Evolutionary conservation across 2,797 vertebrate genomes (phyloP), one percentile per base, ranked within the genome.

Genomic region (Triplophysa yarkandensis): DNA sequence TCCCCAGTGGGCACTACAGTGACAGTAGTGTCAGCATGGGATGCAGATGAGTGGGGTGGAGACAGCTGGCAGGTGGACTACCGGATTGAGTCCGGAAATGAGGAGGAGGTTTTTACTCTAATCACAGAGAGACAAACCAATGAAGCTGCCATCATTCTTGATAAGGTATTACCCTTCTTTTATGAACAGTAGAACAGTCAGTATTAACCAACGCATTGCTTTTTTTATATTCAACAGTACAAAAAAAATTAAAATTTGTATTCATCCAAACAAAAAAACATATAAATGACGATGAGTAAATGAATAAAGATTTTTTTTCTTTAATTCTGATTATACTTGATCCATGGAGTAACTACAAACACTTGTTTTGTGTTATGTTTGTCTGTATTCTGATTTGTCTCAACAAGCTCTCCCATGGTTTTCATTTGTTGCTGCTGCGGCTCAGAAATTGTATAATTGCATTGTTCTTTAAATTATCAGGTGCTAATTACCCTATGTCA

Each of bases 21-120:
- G 17, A 82, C 89, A 71, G 82, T 88, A 2, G 83, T 88, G 65
- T 80, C 68, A 6, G 91, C 91, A 8, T 86, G 90, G 43, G 92
- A 93, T 82, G 93, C 89, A 4, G 94, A 95, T 80, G 88, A 92
- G 62, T 84, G 92, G 4, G 88, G 91, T 39, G 91, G 91, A 69
- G 91, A 91, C 87, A 92, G 89, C 86, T 93, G 91, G 92, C 85
- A 90, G 87, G 89, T 91, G 68, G 85, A 85, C 82, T 87, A 93
- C 83, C 85, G 82, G 52, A 83, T 95, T 34, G 89, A 92, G 82
- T 91, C 90, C 7, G 93, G 92, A 23, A 89, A 95, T 10, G 87
- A 85, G 57, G 90, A 92, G 32, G 88, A 89, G 44, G 89, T 80
- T 73, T 94, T 95, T 6, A 74, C 76, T 14, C 83, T 92, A 25